phyloP scores from a whole-genome alignment of 2,113 vertebrate species.

The Nycticryphes semicollaris region DNA sequence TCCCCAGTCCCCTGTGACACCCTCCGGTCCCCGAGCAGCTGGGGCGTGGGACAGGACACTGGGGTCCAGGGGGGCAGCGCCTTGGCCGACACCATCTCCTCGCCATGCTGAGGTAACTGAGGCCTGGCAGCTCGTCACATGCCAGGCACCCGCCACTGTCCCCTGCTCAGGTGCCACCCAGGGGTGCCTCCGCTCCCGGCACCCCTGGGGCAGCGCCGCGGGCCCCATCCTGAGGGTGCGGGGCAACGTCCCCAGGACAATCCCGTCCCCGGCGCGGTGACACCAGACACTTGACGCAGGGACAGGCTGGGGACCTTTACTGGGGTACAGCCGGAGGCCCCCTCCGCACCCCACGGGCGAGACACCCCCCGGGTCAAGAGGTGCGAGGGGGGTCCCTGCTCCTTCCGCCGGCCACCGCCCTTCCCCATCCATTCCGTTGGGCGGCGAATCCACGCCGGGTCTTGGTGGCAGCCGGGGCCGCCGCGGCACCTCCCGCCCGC shows the following conservation, averaged over 20 bases:
- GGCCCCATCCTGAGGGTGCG: not conserved
- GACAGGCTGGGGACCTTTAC: not conserved
- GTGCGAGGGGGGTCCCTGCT: not conserved
- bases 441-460: accelerated
- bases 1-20: not conserved
- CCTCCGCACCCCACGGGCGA: too few relatives aligned
- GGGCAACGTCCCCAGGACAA: not conserved
- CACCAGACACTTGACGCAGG: not conserved
- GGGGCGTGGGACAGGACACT: not conserved
- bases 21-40: accelerated
- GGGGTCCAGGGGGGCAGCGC: not conserved
- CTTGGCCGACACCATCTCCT: accelerated
- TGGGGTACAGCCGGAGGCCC: not conserved
- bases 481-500: too few relatives aligned
- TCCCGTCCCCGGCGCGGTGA: not conserved
- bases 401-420: not conserved
- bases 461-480: not conserved
- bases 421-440: not conserved
- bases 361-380: not conserved
- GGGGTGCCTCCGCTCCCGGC: not conserved
- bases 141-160: accelerated
- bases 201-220: not conserved
- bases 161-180: not conserved
- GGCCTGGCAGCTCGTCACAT: not conserved
- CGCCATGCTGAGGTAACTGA: not conserved